A percentile compares a stretch with the other conserved stretches of the same genome.
These are phyloP conservation scores for Drosophila tanythrix DNA, from an alignment of 2,888 invertebrate species.

Conservation along the genomic window DNA sequence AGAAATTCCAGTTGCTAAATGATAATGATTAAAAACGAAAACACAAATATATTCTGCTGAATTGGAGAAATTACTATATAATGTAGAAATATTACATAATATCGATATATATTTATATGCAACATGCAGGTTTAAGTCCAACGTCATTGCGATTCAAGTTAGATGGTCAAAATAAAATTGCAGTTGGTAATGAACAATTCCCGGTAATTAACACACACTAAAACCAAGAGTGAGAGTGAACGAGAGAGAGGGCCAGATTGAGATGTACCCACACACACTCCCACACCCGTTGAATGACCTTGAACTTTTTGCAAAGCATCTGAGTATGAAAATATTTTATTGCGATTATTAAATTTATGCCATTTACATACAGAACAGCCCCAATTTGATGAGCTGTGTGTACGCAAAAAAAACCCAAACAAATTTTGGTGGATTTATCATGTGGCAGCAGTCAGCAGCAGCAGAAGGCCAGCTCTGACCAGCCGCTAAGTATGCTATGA, in stretches of 20 bases:
- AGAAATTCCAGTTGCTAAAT: background rate
- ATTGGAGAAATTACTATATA: background rate
- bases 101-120: background rate
- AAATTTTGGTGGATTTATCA: constrained; percentile 38
- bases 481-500: constrained; percentile 67
- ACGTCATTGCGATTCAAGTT: constrained; percentile 5
- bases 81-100: no score
- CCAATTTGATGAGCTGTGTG: constrained; percentile 26
- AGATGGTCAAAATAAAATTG: constrained; percentile 25
- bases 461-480: constrained; percentile 23
- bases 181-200: constrained; percentile 35
- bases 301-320: constrained; percentile 59
- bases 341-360: constrained; percentile 73
- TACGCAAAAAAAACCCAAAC: background rate
- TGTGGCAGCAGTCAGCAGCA: constrained; percentile 16
- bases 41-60: no score
- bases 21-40: no score
- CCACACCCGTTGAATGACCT: constrained; percentile 56
- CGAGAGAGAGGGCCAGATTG: background rate
- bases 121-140: background rate
- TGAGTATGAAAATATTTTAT: constrained; percentile 39
- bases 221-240: background rate
- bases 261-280: background rate
- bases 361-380: constrained; percentile 44
- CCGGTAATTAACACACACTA: constrained; percentile 31